Percentiles rank a stretch among this genome's conserved stretches.
phyloP scores from a whole-genome alignment of 1,140 invertebrate genomes.

The Cotesia typhae region DNA sequence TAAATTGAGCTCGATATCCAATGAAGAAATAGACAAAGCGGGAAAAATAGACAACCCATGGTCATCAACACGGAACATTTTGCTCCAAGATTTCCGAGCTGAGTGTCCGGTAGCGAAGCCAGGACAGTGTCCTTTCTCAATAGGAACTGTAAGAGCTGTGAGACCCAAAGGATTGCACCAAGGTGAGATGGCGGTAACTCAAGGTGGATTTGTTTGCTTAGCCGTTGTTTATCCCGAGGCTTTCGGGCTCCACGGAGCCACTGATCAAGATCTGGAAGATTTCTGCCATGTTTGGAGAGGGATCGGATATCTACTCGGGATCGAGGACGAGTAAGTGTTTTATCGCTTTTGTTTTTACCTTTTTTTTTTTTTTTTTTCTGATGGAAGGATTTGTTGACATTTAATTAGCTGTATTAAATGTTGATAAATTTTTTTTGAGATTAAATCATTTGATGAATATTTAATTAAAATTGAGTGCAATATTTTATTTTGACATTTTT shows the following conservation, averaged over 20 bases:
- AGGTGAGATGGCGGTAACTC: constrained; percentile 80
- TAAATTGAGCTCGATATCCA: constrained; percentile 42
- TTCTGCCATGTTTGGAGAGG: constrained; percentile 84
- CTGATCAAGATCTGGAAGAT: constrained; percentile 73
- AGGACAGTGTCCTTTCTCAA: constrained; percentile 53
- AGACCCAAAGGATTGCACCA: constrained; percentile 69
- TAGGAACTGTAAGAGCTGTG: constrained; percentile 63
- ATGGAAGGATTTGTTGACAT: too few species aligned
- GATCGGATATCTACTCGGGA: constrained; percentile 80
- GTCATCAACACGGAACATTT: constrained; percentile 49
- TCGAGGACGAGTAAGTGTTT: constrained; percentile 74
- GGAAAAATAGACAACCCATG: constrained; percentile 62
- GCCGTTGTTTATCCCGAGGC: constrained; percentile 70
- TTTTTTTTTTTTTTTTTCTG: background rate
- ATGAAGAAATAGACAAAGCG: constrained; percentile 42
- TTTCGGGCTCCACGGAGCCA: constrained; percentile 70
- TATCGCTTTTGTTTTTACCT: background rate
- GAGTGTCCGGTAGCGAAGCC: constrained; percentile 40
- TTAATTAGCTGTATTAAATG: too few species aligned
- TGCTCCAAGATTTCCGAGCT: constrained; percentile 42
- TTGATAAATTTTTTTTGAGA: too few species aligned
- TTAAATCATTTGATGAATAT: too few species aligned
- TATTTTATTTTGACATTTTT: too few species aligned
- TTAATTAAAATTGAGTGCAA: too few species aligned
- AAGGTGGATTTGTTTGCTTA: constrained; percentile 83